These are phyloP conservation scores for Psammodynastes pulverulentus DNA, from an alignment of 2,113 vertebrate genomes.

Conservation along the genomic window DNA sequence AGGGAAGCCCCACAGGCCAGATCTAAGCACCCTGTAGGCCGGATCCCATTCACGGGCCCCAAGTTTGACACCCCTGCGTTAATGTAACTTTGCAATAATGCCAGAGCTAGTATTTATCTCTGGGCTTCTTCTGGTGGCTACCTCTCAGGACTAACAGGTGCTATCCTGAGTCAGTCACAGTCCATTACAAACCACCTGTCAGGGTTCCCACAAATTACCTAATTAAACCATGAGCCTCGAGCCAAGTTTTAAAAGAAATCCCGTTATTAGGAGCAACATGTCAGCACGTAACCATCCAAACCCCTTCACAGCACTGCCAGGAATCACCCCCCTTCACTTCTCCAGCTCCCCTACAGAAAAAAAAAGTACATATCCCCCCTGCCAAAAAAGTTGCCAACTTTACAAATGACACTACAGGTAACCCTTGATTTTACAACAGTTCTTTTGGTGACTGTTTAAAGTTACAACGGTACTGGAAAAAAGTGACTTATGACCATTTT, in stretches of 20 bases:
- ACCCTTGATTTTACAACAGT: not conserved
- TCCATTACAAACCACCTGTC: not conserved
- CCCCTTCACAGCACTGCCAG: rapidly evolving
- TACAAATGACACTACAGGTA: not conserved
- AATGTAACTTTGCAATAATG: not conserved
- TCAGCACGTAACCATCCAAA: too few species aligned
- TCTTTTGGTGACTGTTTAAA: not conserved
- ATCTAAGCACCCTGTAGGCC: too few species aligned
- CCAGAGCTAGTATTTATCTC: not conserved
- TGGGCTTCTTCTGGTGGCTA: not conserved
- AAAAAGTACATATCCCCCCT: rapidly evolving
- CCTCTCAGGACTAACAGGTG: not conserved
- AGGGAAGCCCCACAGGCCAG: too few species aligned
- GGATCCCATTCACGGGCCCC: too few species aligned
- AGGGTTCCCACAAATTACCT: too few species aligned
- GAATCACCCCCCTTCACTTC: not conserved
- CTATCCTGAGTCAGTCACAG: rapidly evolving
- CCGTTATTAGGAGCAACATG: too few species aligned
- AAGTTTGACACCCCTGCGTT: not conserved
- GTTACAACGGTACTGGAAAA: not conserved
- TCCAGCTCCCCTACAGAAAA: rapidly evolving
- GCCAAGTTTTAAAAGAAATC: too few species aligned
- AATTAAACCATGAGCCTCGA: too few species aligned
- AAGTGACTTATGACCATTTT: not conserved
- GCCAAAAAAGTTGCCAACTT: not conserved